Base-by-base conservation (phyloP, 2,888 invertebrate genomes). In the Atrina japonica region DNA sequence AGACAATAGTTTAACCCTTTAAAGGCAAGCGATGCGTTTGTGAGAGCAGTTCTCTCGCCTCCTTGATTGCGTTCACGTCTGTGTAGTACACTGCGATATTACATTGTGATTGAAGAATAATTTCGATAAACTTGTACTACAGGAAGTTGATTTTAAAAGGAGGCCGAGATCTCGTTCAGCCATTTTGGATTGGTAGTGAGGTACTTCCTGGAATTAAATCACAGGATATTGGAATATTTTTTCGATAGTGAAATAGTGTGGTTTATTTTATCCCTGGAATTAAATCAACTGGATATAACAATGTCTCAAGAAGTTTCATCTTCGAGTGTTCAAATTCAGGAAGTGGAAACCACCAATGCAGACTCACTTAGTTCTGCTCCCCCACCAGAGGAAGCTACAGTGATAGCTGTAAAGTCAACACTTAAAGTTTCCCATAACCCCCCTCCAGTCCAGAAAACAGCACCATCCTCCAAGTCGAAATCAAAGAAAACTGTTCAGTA, bases 361-460 rank as follows among this genome's bases (percentile, higher is more conserved):
- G 35, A 35, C 35, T 7, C 35, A 35, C 11, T 35, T 7, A 35
- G 35, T 35, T 56, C 56, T 35, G 60, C 73, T 35, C 72, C 73
- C 18, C 74, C 76, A 29, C 79, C 80, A 49, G 73, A 68, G 47
- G 76, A 74, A 43, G 56, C 70, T 23, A 72, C 73, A 30, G 80
- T 81, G 30, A 81, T 77, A 35, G 47, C 74, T 35, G 79, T 77
- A 40, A 70, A 73, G 27, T 66, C 68, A 40, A 66, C 53, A 41
- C 50, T 60, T 21, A 66, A 69, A 55, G 56, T 68, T 16, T 49
- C 69, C 23, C 63, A 55, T 30, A 61, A 60, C 27, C 59, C 66
- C 9, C 21, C 29, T n/a, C 50, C 45, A 52, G 43, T 66, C 49
- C 53, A 45, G 43, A 35, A 30, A 23, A 43, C 66, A 11, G 23